These are phyloP conservation scores for Mastomys natalensis DNA, from an alignment of 2,113 vertebrate species.

Conservation along the genomic window DNA sequence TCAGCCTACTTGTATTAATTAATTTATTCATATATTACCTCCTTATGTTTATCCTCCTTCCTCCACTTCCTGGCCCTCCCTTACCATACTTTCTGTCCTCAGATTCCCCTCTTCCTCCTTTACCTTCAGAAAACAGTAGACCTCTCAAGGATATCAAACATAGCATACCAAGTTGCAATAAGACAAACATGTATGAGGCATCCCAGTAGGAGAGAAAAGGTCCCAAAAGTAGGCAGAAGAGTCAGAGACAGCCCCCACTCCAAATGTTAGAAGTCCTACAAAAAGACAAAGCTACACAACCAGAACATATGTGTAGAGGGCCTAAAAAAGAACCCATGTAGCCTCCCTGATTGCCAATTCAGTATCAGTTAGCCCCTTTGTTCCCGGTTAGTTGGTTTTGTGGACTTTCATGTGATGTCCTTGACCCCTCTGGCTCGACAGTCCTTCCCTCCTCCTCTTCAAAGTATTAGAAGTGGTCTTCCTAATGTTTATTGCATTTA, in stretches of 20 bases:
- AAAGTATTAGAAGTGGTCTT: background rate
- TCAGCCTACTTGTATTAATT: background rate
- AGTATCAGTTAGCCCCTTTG: background rate
- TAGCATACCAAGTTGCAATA: background rate
- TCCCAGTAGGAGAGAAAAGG: background rate
- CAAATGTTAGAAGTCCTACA: background rate
- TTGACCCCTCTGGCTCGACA: background rate
- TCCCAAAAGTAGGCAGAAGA: background rate
- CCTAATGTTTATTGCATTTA: background rate
- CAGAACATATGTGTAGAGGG: background rate
- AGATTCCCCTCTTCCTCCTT: background rate
- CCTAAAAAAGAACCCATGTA: too few relatives aligned
- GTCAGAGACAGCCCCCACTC: background rate
- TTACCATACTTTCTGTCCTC: background rate
- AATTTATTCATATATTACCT: background rate
- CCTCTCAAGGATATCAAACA: background rate
- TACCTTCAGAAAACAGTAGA: background rate
- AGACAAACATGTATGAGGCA: background rate
- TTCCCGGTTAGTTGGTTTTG: background rate
- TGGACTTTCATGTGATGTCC: background rate
- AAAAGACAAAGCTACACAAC: background rate
- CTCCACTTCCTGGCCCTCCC: background rate
- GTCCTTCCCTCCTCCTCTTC: background rate
- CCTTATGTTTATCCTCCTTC: background rate
- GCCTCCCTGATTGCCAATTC: background rate